These are phyloP conservation scores for Ctenosaura bakeri DNA, from an alignment of 2,797 vertebrate genomes.

Conservation along the genomic window DNA sequence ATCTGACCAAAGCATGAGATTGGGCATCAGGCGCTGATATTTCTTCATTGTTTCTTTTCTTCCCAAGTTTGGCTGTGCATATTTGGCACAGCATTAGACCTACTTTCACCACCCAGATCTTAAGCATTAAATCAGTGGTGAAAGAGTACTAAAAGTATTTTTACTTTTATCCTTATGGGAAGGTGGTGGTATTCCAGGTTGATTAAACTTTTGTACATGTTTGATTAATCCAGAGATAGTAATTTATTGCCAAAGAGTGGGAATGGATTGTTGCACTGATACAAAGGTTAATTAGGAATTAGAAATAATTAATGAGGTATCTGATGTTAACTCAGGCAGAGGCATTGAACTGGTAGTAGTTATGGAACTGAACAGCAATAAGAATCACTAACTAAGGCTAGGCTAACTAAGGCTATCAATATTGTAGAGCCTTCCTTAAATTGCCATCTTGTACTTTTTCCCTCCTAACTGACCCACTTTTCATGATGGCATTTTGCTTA, in stretches of 20 bases:
- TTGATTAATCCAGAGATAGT: conserved; percentile 18
- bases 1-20: not conserved
- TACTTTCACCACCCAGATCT: not conserved
- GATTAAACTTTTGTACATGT: conserved; percentile 20
- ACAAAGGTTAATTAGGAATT: conserved; percentile 41
- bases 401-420: not conserved
- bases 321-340: conserved; percentile 27
- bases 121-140: not conserved
- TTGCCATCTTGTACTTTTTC: too few species aligned
- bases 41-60: not conserved
- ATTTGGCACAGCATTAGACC: not conserved
- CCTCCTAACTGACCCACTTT: not conserved
- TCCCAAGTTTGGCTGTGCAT: not conserved
- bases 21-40: not conserved
- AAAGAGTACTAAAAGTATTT: not conserved
- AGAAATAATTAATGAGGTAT: conserved; percentile 39
- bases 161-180: not conserved
- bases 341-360: conserved; percentile 13
- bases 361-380: conserved; percentile 12
- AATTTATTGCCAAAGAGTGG: conserved; percentile 22
- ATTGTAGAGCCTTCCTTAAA: not conserved
- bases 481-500: not conserved
- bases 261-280: conserved; percentile 1
- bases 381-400: not conserved
- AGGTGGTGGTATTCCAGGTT: not conserved